Percentiles rank a stretch among this genome's conserved stretches.
These are phyloP conservation scores for Drosophila varians DNA, from an alignment of 1,140 invertebrate species.

Conservation along the genomic window DNA sequence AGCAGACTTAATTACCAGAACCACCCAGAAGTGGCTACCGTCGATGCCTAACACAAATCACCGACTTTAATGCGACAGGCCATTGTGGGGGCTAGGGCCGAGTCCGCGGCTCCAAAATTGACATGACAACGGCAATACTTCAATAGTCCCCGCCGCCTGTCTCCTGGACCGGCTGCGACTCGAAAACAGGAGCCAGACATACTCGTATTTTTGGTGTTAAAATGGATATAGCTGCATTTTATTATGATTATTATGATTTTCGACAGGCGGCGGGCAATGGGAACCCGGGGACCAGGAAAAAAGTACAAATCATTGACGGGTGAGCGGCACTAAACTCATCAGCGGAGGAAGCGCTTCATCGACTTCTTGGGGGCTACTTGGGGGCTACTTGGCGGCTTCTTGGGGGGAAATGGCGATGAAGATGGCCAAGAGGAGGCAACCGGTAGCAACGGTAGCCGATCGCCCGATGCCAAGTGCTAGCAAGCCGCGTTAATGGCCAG, in stretches of 20 bases:
- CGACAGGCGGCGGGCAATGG: conserved; percentile 53
- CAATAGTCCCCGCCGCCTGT: conserved; percentile 22
- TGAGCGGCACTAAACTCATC: conserved; percentile 73
- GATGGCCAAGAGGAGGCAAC: conserved; percentile 39
- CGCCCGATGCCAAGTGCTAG: conserved; percentile 48
- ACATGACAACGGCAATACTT: conserved; percentile 77
- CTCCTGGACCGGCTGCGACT: conserved; percentile 1
- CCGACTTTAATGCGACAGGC: conserved; percentile 74
- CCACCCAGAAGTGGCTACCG: conserved; percentile 66
- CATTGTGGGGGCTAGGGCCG: conserved; percentile 2
- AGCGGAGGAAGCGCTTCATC: conserved; percentile 41
- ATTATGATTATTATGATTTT: conserved; percentile 82
- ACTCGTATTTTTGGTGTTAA: conserved; percentile 77
- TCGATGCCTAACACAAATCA: conserved; percentile 77
- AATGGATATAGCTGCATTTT: conserved; percentile 80
- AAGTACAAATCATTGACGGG: conserved; percentile 74
- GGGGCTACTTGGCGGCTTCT: not conserved
- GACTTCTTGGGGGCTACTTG: not conserved
- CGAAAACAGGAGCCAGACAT: conserved; percentile 35
- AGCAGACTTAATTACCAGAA: conserved; percentile 70
- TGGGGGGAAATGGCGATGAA: conserved; percentile 1
- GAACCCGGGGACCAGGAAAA: conserved; percentile 18
- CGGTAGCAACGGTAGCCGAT: conserved; percentile 76
- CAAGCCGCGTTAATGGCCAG: conserved; percentile 70
- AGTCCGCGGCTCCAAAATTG: conserved; percentile 46